phyloP scores from a whole-genome alignment of 2,113 vertebrate genomes.

The Isichthys henryi region DNA sequence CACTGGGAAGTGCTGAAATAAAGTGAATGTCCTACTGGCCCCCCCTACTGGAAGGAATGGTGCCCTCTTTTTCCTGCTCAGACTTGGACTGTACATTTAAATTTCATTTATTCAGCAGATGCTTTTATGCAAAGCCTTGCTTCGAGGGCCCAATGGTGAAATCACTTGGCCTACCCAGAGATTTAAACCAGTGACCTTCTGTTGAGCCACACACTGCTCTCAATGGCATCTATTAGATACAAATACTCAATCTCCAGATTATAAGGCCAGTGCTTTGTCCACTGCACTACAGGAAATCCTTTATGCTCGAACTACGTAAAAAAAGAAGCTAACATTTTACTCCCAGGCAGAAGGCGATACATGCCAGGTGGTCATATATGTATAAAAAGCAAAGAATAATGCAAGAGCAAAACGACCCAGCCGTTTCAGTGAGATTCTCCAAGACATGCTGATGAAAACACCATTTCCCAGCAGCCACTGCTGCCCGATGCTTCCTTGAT shows the following conservation, averaged over 20 bases:
- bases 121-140: neutral
- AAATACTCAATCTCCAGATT: neutral
- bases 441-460: neutral
- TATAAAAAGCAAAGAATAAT: neutral
- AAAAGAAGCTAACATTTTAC: neutral
- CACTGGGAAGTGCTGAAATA: neutral
- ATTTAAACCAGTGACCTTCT: neutral
- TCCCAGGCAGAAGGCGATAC: neutral
- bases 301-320: neutral
- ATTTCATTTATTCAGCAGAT: neutral
- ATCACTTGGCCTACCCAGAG: neutral
- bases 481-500: neutral
- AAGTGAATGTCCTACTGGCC: neutral
- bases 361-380: neutral
- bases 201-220: neutral
- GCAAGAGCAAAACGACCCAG: neutral
- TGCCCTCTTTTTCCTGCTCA: neutral
- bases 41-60: neutral
- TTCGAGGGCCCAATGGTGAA: neutral
- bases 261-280: neutral
- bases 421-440: neutral
- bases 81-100: neutral
- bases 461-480: neutral
- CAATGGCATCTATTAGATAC: neutral
- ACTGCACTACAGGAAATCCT: neutral